These are phyloP conservation scores for Pogoniulus pusillus DNA, from an alignment of 2,797 vertebrate genomes.

Conservation along the genomic window DNA sequence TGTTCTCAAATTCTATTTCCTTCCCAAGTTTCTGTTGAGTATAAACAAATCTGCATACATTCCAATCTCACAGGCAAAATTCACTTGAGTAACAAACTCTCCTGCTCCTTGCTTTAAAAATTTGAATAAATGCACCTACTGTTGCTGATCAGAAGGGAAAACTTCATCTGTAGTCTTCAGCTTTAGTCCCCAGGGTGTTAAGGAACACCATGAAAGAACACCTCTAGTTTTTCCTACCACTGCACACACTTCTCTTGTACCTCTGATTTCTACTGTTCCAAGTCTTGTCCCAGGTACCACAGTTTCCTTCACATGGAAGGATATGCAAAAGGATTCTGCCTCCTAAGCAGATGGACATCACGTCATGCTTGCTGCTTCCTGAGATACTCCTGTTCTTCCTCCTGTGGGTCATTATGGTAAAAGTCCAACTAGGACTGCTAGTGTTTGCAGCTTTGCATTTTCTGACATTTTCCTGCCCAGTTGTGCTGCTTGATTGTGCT, in stretches of 20 bases:
- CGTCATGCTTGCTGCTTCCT: neutral
- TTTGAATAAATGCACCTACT: neutral
- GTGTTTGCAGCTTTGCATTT: neutral
- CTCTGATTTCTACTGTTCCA: neutral
- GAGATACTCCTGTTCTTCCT: neutral
- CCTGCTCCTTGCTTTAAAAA: neutral
- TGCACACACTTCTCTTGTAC: neutral
- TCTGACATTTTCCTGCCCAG: neutral
- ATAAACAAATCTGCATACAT: neutral
- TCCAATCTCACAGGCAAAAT: neutral
- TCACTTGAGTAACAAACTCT: neutral
- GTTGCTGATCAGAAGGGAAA: neutral
- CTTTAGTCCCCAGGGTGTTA: neutral
- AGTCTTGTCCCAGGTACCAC: neutral
- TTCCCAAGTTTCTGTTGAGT: slow-evolving; percentile 22
- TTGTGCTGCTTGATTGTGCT: neutral
- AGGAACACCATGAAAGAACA: neutral
- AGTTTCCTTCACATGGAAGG: neutral
- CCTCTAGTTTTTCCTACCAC: neutral
- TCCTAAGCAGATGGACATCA: neutral
- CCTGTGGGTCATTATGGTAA: neutral
- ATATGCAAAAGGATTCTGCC: neutral
- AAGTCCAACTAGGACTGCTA: neutral
- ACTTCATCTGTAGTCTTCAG: neutral
- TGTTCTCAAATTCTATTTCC: neutral